Percentiles rank a stretch among this genome's conserved stretches.
Conservation (phyloP, 92 coral and sea anemone genomes). For the Siderastrea radians region DNA sequence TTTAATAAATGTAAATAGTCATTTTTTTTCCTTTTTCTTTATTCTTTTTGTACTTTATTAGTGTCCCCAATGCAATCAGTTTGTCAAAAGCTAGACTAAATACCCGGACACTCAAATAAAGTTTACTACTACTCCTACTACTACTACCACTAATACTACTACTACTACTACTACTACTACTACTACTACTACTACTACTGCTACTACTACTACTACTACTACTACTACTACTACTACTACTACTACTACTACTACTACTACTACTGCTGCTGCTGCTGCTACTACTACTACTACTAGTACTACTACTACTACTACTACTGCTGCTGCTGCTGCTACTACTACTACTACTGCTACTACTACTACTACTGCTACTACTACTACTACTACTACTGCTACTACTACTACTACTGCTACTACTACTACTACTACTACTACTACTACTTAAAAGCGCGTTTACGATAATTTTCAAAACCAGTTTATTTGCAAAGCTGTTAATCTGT, state of each 20-base stretch:
- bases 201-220: neutral
- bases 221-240: neutral
- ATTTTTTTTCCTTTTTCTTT: too few species aligned
- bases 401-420: neutral
- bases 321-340: neutral
- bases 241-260: neutral
- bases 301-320: neutral
- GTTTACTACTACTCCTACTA: too few species aligned
- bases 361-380: neutral
- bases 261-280: too few species aligned
- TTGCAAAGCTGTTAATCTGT: too few species aligned
- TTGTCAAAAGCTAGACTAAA: too few species aligned
- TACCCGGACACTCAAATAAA: too few species aligned
- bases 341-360: neutral
- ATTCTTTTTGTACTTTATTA: too few species aligned
- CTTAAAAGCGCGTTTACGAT: too few species aligned
- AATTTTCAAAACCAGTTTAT: too few species aligned
- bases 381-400: neutral
- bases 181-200: neutral
- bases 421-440: neutral
- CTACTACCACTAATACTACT: neutral
- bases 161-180: neutral
- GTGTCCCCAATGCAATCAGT: too few species aligned
- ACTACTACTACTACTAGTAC: neutral
- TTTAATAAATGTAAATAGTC: too few species aligned